Percentiles rank a stretch among this genome's conserved stretches.
These are phyloP conservation scores for Loriculus beryllinus DNA, from an alignment of 2,797 vertebrate species.

Conservation along the genomic window DNA sequence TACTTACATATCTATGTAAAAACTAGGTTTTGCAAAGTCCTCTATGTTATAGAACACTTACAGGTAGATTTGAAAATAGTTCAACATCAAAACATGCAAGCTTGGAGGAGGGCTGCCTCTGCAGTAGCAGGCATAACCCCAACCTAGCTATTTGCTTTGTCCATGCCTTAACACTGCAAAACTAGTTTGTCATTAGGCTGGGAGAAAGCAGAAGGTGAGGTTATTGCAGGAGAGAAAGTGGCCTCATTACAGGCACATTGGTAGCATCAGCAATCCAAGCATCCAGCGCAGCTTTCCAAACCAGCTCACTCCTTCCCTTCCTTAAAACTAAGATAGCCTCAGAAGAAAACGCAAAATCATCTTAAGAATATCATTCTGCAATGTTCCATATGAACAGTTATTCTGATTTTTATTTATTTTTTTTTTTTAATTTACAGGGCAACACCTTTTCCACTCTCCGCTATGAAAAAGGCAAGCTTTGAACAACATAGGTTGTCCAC, in stretches of 20 bases:
- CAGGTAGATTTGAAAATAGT: background rate
- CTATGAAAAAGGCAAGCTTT: background rate
- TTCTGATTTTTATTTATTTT: background rate
- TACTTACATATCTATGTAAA: background rate
- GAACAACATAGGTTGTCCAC: background rate
- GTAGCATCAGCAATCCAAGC: background rate
- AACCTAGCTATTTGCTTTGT: background rate
- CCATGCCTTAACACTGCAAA: background rate
- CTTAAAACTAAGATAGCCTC: background rate
- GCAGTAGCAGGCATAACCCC: background rate
- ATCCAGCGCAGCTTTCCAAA: background rate
- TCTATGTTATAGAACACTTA: background rate
- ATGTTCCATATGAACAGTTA: background rate
- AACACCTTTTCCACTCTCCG: background rate
- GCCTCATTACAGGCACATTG: background rate
- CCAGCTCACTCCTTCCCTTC: background rate
- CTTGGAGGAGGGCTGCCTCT: background rate
- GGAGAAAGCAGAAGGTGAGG: background rate
- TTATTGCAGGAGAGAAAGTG: background rate
- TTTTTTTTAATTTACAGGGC: background rate
- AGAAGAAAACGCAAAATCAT: background rate
- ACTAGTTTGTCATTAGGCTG: background rate
- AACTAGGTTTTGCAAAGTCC: background rate
- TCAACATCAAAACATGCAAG: background rate
- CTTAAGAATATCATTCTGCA: background rate